These are phyloP conservation scores for Daubentonia madagascariensis DNA, from an alignment of 2,113 vertebrate species.

Conservation along the genomic window DNA sequence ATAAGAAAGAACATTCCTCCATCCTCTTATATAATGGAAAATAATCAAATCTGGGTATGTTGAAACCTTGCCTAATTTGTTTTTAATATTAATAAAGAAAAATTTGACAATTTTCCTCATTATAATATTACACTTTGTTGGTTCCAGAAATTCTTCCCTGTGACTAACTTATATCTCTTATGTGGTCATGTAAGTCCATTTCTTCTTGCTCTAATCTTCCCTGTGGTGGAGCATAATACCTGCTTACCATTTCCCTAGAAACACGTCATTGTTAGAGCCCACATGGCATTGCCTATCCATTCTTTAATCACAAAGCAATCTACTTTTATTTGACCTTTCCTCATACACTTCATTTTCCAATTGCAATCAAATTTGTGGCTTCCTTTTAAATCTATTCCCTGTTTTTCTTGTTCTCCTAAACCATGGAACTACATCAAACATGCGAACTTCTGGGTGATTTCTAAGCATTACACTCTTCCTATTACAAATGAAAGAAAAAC, in stretches of 20 bases:
- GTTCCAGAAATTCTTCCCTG: background rate
- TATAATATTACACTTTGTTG: background rate
- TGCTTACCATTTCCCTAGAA: background rate
- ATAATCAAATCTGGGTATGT: background rate
- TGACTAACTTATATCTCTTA: background rate
- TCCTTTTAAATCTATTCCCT: conserved; percentile 20
- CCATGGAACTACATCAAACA: background rate
- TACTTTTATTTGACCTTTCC: background rate
- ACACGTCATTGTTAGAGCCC: background rate
- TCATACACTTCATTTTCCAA: background rate
- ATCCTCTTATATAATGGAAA: background rate
- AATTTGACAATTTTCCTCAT: background rate
- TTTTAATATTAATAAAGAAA: conserved; percentile 4
- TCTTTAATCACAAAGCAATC: background rate
- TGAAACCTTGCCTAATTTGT: background rate
- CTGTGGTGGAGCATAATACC: background rate
- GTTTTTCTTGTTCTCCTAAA: background rate
- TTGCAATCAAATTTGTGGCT: background rate
- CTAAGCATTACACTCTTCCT: background rate
- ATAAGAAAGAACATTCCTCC: background rate
- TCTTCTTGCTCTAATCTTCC: background rate
- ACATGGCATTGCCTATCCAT: background rate
- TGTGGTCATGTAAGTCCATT: background rate
- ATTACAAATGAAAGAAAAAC: conserved; percentile 8
- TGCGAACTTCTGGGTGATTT: background rate